These are phyloP conservation scores for Machimus atricapillus DNA, from an alignment of 2,888 invertebrate species.

Conservation along the genomic window DNA sequence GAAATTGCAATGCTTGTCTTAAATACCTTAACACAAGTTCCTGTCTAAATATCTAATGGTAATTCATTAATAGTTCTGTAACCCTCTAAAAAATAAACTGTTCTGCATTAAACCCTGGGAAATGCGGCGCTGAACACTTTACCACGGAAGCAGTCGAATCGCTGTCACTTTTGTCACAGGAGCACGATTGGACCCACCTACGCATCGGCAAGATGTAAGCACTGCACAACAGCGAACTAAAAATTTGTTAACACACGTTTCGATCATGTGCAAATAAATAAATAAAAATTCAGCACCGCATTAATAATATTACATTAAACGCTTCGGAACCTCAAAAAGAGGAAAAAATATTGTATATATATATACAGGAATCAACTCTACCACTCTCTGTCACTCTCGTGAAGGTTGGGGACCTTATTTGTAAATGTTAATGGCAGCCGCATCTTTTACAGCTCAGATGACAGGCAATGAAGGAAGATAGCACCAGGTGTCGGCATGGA, in stretches of 20 bases:
- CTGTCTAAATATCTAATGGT: no score
- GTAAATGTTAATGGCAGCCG: constrained; percentile 6
- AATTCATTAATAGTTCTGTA: no score
- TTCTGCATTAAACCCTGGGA: not conserved
- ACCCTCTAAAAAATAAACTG: no score
- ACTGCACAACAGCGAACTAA: not conserved
- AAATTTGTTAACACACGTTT: not conserved
- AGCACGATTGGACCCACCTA: not conserved
- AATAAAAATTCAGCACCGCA: not conserved
- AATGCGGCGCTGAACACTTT: not conserved
- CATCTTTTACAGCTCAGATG: constrained; percentile 27
- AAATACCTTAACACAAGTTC: no score
- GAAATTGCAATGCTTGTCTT: no score
- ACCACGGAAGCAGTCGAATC: not conserved
- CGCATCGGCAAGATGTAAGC: not conserved
- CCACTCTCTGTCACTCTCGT: not conserved
- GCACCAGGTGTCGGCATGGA: not conserved
- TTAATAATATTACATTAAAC: not conserved
- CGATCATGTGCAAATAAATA: not conserved
- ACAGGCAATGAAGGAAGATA: not conserved
- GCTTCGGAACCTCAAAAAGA: not conserved
- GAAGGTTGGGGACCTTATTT: not conserved
- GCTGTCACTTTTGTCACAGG: not conserved
- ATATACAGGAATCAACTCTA: not conserved
- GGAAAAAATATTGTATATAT: not conserved